phyloP scores from a whole-genome alignment of 1,140 invertebrate species.

The Lepidurus apus region DNA sequence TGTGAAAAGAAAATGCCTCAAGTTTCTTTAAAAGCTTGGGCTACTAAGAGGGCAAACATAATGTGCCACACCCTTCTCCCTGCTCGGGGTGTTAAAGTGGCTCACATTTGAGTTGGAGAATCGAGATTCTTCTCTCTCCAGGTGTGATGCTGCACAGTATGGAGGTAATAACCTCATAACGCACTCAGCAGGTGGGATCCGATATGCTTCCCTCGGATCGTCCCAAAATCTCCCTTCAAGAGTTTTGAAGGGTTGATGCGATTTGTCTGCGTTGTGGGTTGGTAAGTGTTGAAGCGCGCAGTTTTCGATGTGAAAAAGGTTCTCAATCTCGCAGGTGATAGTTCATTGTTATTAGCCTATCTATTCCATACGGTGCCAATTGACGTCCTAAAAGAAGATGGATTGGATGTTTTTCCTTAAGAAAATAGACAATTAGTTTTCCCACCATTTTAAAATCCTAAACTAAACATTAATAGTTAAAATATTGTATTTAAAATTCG shows the following conservation, averaged over 20 bases:
- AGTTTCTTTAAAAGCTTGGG: too few relatives aligned
- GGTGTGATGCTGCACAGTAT: slow-evolving; percentile 21
- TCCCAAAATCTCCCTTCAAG: background rate
- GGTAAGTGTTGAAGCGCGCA: background rate
- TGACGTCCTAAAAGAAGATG: slow-evolving; percentile 18
- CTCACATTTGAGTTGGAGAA: slow-evolving; percentile 2
- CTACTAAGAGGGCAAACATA: background rate
- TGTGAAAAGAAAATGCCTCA: too few relatives aligned
- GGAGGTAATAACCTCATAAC: slow-evolving; percentile 21
- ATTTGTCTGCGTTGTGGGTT: slow-evolving; percentile 4
- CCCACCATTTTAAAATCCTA: background rate
- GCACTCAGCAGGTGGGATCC: background rate
- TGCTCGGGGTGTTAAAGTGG: background rate
- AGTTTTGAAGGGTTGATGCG: background rate
- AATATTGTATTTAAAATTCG: background rate
- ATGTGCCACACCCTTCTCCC: background rate
- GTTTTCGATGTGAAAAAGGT: background rate
- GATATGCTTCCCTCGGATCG: background rate
- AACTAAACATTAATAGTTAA: background rate
- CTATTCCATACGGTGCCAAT: background rate
- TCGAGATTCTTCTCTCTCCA: slow-evolving; percentile 4
- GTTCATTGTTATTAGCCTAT: slow-evolving; percentile 16
- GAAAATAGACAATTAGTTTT: background rate
- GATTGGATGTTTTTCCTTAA: background rate
- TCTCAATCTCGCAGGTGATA: background rate